Base-by-base conservation (phyloP, 2,888 invertebrate genomes). In the Melanostoma scalare region DNA sequence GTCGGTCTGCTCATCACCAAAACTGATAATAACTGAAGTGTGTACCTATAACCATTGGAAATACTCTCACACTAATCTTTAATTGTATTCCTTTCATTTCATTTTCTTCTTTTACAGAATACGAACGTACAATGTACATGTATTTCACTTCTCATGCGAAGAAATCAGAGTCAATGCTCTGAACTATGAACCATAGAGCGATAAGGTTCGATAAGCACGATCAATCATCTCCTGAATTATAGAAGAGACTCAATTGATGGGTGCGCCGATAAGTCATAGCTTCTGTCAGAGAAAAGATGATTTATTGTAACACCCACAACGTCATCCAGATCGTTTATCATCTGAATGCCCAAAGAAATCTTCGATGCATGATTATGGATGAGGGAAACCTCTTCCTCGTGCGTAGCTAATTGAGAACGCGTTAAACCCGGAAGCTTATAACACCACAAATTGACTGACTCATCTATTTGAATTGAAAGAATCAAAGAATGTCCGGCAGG, bases 341-440 rank as follows among this genome's bases (percentile, higher is more conserved):
- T 72, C 81, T 82, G 72, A 53, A 53, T 10, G 38, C 33, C 10
- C 10, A 50, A 40, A 72, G 35, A 72, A 60, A 61, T 72, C 58
- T 35, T 20, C 30, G 30, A 35, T 55, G 20, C 60, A 33, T 31
- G 60, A 10, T 33, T 33, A 33, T 52, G n/a, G 33, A 52, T 10
- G 20, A 63, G 5, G 35, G 33, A 50, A 53, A 52, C 67, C 53
- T 42, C 50, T 65, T 53, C 5, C 33, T 20, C 40, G 46, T 61
- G 60, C 33, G 46, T 55, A 33, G 68, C 56, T 73, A 73, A 74
- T 74, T 69, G 65, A 55, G 40, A 56, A 65, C 36, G 58, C 48
- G 68, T 20, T 20, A 82, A 73, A 82, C 82, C 82, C 82, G 78
- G 82, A 82, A 82, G 77, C 72, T 73, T 61, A 77, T 82, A 20